Evolutionary conservation across 2,888 invertebrate genomes (phyloP), one percentile per base, ranked within the genome.

Genomic region (Pedicia rivosa): DNA sequence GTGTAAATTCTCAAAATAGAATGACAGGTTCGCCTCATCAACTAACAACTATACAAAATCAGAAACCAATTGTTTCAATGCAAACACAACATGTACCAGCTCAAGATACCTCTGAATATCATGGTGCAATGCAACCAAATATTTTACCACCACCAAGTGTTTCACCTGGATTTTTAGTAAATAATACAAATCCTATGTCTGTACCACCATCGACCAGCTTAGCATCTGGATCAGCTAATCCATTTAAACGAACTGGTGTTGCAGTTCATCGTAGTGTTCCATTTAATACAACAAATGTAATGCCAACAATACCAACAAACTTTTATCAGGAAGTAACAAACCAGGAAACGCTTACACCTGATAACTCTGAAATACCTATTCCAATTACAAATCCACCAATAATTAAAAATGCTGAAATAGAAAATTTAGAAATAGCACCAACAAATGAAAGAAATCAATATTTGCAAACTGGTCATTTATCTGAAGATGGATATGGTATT

Each of bases 401-500:
- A 10, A 15, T 15, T 50, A 54, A 54, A 25, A 53, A 57, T 33
- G 49, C 50, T 4, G 47, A 49, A 20, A 41, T 46, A 15, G 59
- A 59, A 41, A 61, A 56, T 44, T 54, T 55, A 44, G 77, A 76
- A 55, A 65, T 72, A 19, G 68, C 70, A 9, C 33, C 76, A 0
- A 72, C 70, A 42, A 73, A 71, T 52, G 80, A 81, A 47, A 65
- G 80, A 40, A 78, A 80, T 53, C 76, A 80, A 54, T 81, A 81
- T 54, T 58, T 81, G 40, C 79, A 80, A 58, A 81, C 80, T 3
- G 79, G 79, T 13, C 78, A 79, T 49, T 57, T 80, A 32, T 78
- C 77, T 2, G 70, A 72, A 46, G 59, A 63, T 8, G 65, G 66
- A 45, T 66, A 42, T 25, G 39, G 22, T 27, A 19, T 16, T 16